Base-by-base conservation (phyloP, 2,113 vertebrate genomes). In the Centropristis striata region DNA sequence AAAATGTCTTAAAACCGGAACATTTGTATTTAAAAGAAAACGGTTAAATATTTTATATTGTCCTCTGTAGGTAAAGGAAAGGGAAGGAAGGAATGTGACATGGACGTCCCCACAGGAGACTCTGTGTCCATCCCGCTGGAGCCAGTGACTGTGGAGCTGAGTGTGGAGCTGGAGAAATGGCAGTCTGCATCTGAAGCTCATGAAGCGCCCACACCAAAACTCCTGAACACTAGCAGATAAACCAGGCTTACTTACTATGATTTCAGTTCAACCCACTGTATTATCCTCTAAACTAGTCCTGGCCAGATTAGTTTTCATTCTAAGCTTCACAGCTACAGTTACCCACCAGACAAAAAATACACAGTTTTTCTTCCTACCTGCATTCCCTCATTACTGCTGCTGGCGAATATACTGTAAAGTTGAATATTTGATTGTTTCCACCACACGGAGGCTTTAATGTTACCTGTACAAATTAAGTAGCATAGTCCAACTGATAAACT, bases 131-230 rank as follows among this genome's bases (percentile, higher is more conserved):
- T 53, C 51, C 90, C 37, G 20, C 82, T 57, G 0, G 87, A 90
- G 51, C 92, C 94, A 0, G 77, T 96, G 71, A 95, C 93, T 0
- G 93, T 97, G 81, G 95, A 95, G 12, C 82, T 98, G 46, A 94
- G 91, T 16, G 49, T 98, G 70, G 92, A 94, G 77, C 85, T 97
- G 50, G 68, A 80, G 27, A 96, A 94, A 65, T 96, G 92, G 95
- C 86, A 71, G 50, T 53, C 37, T 4, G 39, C 68, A 25, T 58
- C 83, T 8, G 42, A 75, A 27, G 66, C 80, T 21, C 54, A 53
- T 5, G 47, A 13, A 15, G 39, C 37, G 9, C 6, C 39, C 53
- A 41, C 50, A 28, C 0, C 14, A 64, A 41, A 74, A 28, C 27
- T 32, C 46, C n/a, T 59, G n/a, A 64, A 32, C n/a, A n/a, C n/a